Percentiles rank a stretch among this genome's conserved stretches.
Conservation (phyloP, 2,797 vertebrate species). For the Peromyscus aztecus region DNA sequence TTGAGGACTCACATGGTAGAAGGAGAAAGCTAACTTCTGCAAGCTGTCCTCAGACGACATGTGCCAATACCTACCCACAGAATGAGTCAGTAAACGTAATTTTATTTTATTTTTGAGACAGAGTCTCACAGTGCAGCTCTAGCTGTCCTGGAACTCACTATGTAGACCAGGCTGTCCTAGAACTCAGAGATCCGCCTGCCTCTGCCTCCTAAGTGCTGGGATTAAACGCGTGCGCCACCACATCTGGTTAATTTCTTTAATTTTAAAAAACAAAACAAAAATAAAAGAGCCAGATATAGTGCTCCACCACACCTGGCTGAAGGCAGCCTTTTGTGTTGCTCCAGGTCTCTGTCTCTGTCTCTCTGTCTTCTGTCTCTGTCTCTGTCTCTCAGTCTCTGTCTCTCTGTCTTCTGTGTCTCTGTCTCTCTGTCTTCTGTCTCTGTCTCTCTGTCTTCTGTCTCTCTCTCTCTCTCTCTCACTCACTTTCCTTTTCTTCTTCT, state of each 20-base stretch:
- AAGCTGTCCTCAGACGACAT: neutral
- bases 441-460: no score
- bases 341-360: neutral
- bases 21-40: neutral
- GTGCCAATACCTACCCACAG: neutral
- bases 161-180: no score
- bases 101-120: neutral
- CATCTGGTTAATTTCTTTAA: neutral
- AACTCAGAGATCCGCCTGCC: neutral
- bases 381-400: no score
- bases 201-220: neutral
- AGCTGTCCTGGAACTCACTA: neutral
- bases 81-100: neutral
- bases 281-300: neutral
- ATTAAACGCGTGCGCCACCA: neutral
- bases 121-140: neutral
- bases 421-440: no score
- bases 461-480: neutral
- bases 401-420: no score
- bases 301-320: neutral
- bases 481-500: neutral
- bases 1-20: neutral
- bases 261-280: neutral
- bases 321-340: neutral
- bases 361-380: neutral